Conservation (phyloP, 2,888 invertebrate species). For the Polyommatus icarus region DNA sequence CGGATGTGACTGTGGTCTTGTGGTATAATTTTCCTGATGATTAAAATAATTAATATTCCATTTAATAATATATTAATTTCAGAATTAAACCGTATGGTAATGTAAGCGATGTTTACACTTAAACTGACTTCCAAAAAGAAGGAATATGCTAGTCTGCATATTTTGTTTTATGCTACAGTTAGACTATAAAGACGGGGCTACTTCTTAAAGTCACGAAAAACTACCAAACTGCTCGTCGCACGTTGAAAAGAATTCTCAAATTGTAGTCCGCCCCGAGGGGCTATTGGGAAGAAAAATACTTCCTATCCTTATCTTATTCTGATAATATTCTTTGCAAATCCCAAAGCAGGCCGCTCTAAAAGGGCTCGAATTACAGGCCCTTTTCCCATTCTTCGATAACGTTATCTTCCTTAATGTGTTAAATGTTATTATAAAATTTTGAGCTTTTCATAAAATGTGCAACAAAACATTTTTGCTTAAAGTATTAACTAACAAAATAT, state of each 20-base stretch:
- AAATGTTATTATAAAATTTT: background rate
- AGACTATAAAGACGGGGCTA: too few relatives aligned
- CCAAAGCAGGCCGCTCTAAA: conserved; percentile 6
- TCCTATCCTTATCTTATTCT: background rate
- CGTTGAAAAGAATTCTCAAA: background rate
- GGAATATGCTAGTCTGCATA: too few relatives aligned
- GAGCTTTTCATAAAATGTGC: background rate
- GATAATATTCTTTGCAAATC: conserved; percentile 5
- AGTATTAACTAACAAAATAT: too few relatives aligned
- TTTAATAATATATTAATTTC: too few relatives aligned
- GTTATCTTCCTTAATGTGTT: background rate
- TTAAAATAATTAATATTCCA: too few relatives aligned
- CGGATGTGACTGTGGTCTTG: too few relatives aligned
- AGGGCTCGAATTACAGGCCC: background rate
- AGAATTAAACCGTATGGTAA: too few relatives aligned
- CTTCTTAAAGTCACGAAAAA: background rate
- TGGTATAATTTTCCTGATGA: too few relatives aligned
- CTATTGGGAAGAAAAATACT: background rate
- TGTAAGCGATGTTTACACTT: background rate
- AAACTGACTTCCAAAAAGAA: too few relatives aligned
- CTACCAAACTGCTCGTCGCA: background rate
- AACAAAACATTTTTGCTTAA: background rate
- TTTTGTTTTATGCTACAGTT: too few relatives aligned
- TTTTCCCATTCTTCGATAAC: background rate
- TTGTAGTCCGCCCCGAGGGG: background rate